Conservation (phyloP, 2,113 vertebrate species). For the Zingel zingel region DNA sequence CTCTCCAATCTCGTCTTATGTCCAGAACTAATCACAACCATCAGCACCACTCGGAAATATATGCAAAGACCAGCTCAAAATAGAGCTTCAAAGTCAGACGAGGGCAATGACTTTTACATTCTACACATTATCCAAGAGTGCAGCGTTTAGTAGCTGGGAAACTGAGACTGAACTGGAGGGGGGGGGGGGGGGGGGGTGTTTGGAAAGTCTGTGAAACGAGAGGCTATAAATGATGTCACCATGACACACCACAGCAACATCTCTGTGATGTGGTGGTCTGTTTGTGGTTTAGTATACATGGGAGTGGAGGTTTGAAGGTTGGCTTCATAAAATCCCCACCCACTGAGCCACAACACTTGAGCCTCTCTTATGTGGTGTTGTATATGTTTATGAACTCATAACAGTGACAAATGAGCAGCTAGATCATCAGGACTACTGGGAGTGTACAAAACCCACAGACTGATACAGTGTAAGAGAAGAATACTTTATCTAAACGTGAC, state of each 20-base stretch:
- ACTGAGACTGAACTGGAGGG: slow-evolving; percentile 15
- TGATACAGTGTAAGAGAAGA: background rate
- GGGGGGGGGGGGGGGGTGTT: slow-evolving; percentile 4
- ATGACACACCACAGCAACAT: slow-evolving; percentile 38
- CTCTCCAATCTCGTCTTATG: slow-evolving; percentile 46
- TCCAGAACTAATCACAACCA: slow-evolving; percentile 79
- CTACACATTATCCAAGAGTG: slow-evolving; percentile 30
- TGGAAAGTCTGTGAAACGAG: slow-evolving; percentile 56
- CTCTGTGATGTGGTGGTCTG: slow-evolving; percentile 72
- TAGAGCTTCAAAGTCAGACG: slow-evolving; percentile 44
- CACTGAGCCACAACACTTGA: slow-evolving; percentile 64
- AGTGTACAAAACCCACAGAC: slow-evolving; percentile 28
- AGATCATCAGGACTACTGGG: slow-evolving; percentile 53
- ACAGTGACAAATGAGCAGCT: slow-evolving; percentile 61
- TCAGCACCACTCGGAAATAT: slow-evolving; percentile 70
- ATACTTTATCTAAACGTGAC: slow-evolving; percentile 9
- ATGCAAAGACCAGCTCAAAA: slow-evolving; percentile 54
- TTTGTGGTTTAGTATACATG: slow-evolving; percentile 61
- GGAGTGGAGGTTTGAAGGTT: slow-evolving; percentile 60
- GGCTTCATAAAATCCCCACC: slow-evolving; percentile 62
- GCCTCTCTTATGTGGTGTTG: slow-evolving; percentile 63
- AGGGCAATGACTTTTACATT: slow-evolving; percentile 39
- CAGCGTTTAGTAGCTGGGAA: slow-evolving; percentile 45
- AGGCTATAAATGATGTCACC: slow-evolving; percentile 73
- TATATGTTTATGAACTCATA: slow-evolving; percentile 71